Evolutionary conservation across 2,888 invertebrate species (phyloP).

Genomic region (Adela reaumurella): DNA sequence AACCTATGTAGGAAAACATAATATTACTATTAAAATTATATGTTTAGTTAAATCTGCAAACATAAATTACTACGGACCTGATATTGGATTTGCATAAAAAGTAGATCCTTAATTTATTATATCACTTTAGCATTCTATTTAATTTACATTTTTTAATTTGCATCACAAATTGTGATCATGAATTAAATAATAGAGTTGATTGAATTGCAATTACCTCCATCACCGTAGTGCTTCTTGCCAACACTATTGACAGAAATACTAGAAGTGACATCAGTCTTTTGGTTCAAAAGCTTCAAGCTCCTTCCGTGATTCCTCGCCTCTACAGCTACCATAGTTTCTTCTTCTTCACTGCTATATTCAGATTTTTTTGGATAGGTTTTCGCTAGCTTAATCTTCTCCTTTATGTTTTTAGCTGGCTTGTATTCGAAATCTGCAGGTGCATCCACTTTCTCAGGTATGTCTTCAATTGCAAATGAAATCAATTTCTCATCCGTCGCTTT

Average conservation of each 20-base stretch:
- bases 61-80: too few species aligned
- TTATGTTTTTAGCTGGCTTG: slow-evolving; percentile 47
- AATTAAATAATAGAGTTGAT: too few species aligned
- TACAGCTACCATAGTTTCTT: slow-evolving; percentile 60
- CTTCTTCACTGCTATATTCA: slow-evolving; percentile 43
- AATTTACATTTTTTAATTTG: too few species aligned
- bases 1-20: too few species aligned
- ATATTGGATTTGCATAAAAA: too few species aligned
- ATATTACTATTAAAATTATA: too few species aligned
- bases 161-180: too few species aligned
- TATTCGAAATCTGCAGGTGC: slow-evolving; percentile 22
- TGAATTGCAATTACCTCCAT: too few species aligned
- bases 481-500: slow-evolving; percentile 52
- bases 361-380: slow-evolving; percentile 48
- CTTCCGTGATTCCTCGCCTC: slow-evolving; percentile 51
- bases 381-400: slow-evolving; percentile 52
- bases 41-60: too few species aligned
- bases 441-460: slow-evolving; percentile 41
- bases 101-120: too few species aligned
- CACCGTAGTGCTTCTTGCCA: slow-evolving; percentile 52
- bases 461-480: slow-evolving; percentile 48
- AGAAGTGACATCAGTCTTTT: slow-evolving; percentile 52
- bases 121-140: too few species aligned
- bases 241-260: slow-evolving; percentile 61
- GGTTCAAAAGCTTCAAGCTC: slow-evolving; percentile 32